Conservation (phyloP, 2,113 vertebrate species). For the Myotis davidii region DNA sequence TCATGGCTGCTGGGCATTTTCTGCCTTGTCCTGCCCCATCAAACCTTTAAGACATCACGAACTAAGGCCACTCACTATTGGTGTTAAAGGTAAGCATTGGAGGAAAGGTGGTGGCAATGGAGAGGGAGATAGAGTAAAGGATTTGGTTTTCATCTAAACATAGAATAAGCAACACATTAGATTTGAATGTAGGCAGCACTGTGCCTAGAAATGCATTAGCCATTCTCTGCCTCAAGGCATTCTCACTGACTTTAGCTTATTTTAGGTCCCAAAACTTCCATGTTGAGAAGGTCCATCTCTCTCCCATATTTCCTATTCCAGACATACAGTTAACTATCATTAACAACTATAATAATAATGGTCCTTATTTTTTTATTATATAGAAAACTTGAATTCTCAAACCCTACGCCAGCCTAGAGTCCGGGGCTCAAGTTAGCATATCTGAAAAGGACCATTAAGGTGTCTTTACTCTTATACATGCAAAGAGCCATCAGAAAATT, state of each 20-base stretch:
- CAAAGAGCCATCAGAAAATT: neutral
- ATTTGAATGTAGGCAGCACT: neutral
- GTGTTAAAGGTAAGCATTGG: neutral
- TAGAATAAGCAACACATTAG: neutral
- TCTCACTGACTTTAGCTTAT: neutral
- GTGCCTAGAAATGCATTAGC: neutral
- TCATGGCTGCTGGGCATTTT: neutral
- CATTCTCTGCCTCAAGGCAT: neutral
- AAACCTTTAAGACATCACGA: neutral
- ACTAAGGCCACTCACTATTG: neutral
- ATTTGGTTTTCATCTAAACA: neutral
- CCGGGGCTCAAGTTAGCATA: neutral
- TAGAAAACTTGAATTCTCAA: constrained; percentile 2
- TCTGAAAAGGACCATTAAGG: neutral
- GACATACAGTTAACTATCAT: neutral
- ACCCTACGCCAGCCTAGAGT: neutral
- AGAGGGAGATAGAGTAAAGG: neutral
- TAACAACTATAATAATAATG: neutral
- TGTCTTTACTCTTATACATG: neutral
- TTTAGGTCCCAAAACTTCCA: neutral
- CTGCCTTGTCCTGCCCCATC: neutral
- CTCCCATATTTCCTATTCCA: neutral
- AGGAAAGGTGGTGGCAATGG: neutral
- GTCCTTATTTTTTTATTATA: neutral
- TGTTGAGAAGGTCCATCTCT: neutral